Evolutionary conservation across 2,888 invertebrate genomes (phyloP), one percentile per base, ranked within the genome.

Genomic region (Nomada ferruginata): DNA sequence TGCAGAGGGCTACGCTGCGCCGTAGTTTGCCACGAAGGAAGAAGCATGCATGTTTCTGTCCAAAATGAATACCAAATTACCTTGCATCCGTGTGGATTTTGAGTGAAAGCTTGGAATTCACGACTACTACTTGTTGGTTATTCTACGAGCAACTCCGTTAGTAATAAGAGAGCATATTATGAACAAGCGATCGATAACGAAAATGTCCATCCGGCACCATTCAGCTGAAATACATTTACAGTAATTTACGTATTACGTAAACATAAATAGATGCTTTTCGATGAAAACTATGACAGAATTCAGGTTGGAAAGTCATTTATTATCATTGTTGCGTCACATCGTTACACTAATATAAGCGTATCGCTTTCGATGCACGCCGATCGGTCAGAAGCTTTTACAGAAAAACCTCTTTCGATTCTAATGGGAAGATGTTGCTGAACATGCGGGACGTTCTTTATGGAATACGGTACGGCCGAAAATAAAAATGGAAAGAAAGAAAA

Each of bases 41-140:
- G 53, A 69, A 60, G 53, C 80, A 81, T 81, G 80, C 81, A 42
- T 47, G 9, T 36, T 15, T 53, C 23, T 47, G 26, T 13, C 57
- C 26, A 44, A 23, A 26, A 36, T 36, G 5, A 36, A 36, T 36
- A 69, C 59, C 52, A 36, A 64, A 47, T 70, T 70, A 76, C 76
- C 70, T 79, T 36, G 44, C 52, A 15, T 65, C 42, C n/a, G 20
- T 47, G 29, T 7, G 20, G 20, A 11, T 15, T 5, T 15, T 15
- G 13, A 29, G 61, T 11, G 4, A 20, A 61, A 9, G 20, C n/a
- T 53, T 53, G 68, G 44, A n/a, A 47, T 29, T 47, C 57, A 66
- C 20, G 57, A 36, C 36, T 36, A 59, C 57, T 73, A 65, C 42
- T 72, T 52, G 63, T 53, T 55, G 72, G 42, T 72, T 72, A 53